A percentile compares a stretch with the other conserved stretches of the same genome.
phyloP scores from a whole-genome alignment of 2,113 vertebrate genomes.

The Cinclus cinclus region DNA sequence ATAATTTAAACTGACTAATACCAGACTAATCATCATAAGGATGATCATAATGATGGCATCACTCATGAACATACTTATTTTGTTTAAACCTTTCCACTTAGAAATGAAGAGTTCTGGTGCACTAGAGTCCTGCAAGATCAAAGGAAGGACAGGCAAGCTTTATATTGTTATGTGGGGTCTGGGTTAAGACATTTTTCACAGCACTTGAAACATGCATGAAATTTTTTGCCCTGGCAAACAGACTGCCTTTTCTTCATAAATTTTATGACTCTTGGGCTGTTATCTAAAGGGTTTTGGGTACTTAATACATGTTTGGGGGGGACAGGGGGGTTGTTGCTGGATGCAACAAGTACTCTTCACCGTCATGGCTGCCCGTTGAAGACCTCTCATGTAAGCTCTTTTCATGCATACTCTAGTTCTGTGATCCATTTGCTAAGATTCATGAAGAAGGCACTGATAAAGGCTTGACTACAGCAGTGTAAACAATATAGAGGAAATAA shows the following conservation, averaged over 20 bases:
- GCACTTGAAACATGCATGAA: not conserved
- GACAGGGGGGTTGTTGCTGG: not conserved
- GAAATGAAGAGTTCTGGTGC: not conserved
- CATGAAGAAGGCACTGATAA: not conserved
- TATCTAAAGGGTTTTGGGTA: not conserved
- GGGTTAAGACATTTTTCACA: not conserved
- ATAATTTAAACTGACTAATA: constrained; percentile 22
- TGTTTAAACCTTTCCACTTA: not conserved
- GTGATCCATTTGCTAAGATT: not conserved
- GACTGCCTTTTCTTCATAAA: not conserved
- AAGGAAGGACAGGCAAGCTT: not conserved
- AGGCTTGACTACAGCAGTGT: not conserved
- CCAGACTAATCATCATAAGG: not conserved
- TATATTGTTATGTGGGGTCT: not conserved
- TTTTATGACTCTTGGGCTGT: not conserved
- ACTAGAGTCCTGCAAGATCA: not conserved
- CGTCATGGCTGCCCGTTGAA: not conserved
- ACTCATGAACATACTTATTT: constrained; percentile 3
- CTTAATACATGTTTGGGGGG: not conserved
- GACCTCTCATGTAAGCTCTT: not conserved
- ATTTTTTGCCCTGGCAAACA: not conserved
- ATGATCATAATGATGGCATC: not conserved
- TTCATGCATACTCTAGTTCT: not conserved
- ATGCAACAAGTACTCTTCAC: not conserved
- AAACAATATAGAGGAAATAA: not conserved